Evolutionary conservation across 2,797 vertebrate genomes (phyloP), one percentile per base, ranked within the genome.

Genomic region (Diglossa cyanea): DNA sequence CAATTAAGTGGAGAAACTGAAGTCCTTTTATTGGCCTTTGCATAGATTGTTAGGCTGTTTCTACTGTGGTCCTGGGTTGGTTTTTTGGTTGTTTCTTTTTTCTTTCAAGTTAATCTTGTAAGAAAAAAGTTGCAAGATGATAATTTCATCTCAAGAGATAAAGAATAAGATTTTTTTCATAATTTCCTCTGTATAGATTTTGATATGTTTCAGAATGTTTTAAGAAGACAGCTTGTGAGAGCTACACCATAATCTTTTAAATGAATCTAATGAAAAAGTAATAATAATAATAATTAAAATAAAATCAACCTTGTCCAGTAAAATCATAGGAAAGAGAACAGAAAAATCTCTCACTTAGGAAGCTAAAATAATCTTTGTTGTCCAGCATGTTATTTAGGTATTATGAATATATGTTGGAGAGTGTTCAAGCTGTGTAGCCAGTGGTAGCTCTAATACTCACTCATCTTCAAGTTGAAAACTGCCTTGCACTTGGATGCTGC

Each of bases 81-180:
- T 4, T 55, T 19, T 17, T 23, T 16, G 10, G 12, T 67, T 30
- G 10, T 11, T 47, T 47, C 84, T 54, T 91, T 88, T 93, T 57
- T 13, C 5, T 53, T 58, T 86, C 39, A 55, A 17, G 31, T 92
- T 94, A 81, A 87, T 93, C 51, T 88, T 24, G 6, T 91, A 81
- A 33, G 84, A 66, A 93, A 94, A 88, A 85, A 83, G 55, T 73
- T 76, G 57, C 73, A 80, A 88, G 87, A 61, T 95, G 85, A 78
- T 94, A 78, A 94, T 91, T 96, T 96, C 31, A 86, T 96, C 88
- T 83, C 84, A 86, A 95, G 76, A 93, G 79, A 91, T 90, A 70
- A 94, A 74, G 78, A 89, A 40, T 42, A 48, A 68, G 55, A 2
- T 48, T 42, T 53, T 63, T 44, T 40, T 40, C 9, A 17, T 63